Base-by-base conservation (phyloP, 2,888 invertebrate genomes). In the Caenorhabditis sp. region DNA sequence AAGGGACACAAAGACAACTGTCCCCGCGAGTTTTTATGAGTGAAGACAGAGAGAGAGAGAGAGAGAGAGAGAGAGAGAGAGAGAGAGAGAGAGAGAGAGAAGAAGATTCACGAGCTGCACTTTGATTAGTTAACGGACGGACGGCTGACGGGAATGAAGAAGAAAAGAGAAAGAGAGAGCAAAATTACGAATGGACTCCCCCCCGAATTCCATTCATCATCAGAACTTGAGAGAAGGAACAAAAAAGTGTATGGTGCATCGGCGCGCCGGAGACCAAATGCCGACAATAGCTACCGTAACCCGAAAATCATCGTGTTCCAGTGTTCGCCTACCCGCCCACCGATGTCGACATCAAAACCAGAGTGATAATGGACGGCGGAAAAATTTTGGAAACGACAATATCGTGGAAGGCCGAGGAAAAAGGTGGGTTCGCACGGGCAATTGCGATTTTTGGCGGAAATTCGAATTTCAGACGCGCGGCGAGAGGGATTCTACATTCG, bases 321-420 rank as follows among this genome's bases (percentile, higher is more conserved):
- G 85, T 74, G 15, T 83, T 83, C 45, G 83, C 85, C 11, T 35
- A 58, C 6, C 81, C 83, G 9, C 85, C 85, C 5, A 53, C 58
- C 2, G 78, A 85, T 65, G 80, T 83, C 0, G 53, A 59, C 11
- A 72, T 81, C 32, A 37, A 72, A 22, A 80, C 83, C 3, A 71
- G 78, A 22, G 81, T 84, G 7, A 59, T 79, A 3, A 76, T 83
- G 35, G 82, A 82, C n/a, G 75, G 78, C 1, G 80, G 76, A 39
- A 85, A 84, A 39, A 73, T 82, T 41, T 53, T 85, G 13, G 80
- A 83, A 45, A 84, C 83, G 2, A 80, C 79, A 0, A 78, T 84
- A 5, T 30, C 39, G 24, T 85, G 85, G 84, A 63, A 66, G 17
- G 82, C 79, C 13, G 70, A 75, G 17, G 62, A 75, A 7, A 48